phyloP scores from a whole-genome alignment of 2,113 vertebrate genomes.

The Boulengeromyrus knoepffleri region DNA sequence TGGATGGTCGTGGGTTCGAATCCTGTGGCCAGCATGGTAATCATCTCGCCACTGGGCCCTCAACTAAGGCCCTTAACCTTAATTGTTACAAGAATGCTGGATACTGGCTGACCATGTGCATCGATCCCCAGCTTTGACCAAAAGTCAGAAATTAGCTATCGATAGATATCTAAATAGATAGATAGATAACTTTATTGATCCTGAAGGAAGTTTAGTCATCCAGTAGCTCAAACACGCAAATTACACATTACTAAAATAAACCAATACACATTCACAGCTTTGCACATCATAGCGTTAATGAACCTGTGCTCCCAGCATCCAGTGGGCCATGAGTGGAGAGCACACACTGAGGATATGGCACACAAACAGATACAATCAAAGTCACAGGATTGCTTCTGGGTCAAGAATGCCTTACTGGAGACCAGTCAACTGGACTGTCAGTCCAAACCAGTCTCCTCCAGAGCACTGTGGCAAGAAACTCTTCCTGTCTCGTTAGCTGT shows the following conservation, averaged over 20 bases:
- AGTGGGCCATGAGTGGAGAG: not conserved
- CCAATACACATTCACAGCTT: not conserved
- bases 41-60: not conserved
- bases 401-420: not conserved
- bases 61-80: not conserved
- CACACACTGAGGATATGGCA: not conserved
- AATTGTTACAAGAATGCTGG: not conserved
- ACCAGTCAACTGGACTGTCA: not conserved
- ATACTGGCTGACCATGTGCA: not conserved
- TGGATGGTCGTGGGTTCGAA: not conserved
- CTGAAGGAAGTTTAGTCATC: not conserved
- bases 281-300: not conserved
- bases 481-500: not conserved
- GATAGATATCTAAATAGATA: not conserved
- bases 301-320: not conserved
- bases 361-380: not conserved
- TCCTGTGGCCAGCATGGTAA: not conserved
- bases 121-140: not conserved
- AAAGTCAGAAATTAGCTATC: not conserved
- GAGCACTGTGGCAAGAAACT: not conserved
- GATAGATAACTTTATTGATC: not conserved
- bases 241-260: not conserved
- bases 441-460: not conserved
- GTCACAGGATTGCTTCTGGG: not conserved
- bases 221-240: not conserved